Evolutionary conservation across 2,113 vertebrate species (phyloP).

Genomic region (Anhinga anhinga): DNA sequence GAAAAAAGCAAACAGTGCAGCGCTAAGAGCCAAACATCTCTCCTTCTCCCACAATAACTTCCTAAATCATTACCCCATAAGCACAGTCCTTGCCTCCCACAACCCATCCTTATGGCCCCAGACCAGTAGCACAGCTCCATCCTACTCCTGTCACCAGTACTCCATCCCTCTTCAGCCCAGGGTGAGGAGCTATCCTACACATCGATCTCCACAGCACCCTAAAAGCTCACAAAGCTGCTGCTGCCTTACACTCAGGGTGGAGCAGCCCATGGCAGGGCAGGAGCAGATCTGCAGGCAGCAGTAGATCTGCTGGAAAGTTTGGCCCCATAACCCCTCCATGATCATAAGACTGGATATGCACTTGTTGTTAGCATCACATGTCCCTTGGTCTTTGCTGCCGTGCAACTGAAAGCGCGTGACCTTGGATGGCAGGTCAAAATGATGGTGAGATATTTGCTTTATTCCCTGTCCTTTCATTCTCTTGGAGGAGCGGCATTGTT

Average conservation of each 20-base stretch:
- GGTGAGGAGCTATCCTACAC: background rate
- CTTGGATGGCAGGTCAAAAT: background rate
- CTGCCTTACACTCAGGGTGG: background rate
- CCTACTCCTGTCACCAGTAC: background rate
- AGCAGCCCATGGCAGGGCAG: background rate
- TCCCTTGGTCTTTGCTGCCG: background rate
- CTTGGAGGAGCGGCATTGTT: accelerated
- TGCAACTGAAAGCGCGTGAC: background rate
- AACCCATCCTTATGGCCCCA: background rate
- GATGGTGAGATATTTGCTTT: background rate
- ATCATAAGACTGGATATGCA: no score
- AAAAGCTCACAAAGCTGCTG: background rate
- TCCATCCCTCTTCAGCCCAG: background rate
- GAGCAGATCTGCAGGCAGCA: background rate
- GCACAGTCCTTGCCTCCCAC: background rate
- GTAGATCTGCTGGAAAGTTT: background rate
- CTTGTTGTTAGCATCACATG: background rate
- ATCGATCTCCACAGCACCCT: background rate
- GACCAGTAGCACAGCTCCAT: background rate
- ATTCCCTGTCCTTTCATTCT: background rate
- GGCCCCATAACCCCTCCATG: background rate
- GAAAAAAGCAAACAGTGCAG: background rate
- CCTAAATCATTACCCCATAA: background rate
- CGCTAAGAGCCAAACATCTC: accelerated
- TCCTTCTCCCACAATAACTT: background rate